Evolutionary conservation across 1,140 invertebrate genomes (phyloP), one percentile per base, ranked within the genome.

Genomic region (Drosophila pectinifera): DNA sequence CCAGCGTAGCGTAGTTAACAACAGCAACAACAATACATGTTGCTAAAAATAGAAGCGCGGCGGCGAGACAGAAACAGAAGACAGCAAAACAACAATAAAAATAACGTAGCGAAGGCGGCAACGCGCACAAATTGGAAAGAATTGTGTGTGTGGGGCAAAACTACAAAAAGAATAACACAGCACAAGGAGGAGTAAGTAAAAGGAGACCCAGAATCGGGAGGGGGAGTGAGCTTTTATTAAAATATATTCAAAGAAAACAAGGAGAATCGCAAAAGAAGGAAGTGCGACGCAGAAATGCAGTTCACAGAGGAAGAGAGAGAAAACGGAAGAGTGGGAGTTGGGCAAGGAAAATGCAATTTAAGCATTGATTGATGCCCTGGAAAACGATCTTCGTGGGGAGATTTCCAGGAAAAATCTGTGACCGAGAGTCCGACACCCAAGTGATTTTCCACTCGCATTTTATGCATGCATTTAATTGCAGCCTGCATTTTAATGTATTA

Each of bases 1-100:
- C 83, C 76, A 88, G 83, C 82, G 82, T 88, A 86, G 83, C 83
- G 74, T 86, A 86, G 83, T 88, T 88, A 88, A 88, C 58, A 82
- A 57, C 64, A 78, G 46, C 72, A 81, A 80, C 55, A 78, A 78
- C 54, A 58, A 67, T 68, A 63, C 55, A 61, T 70, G 68, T 78
- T 84, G 84, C 84, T 88, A 88, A 88, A 88, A 88, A 88, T 88
- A 88, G 83, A 80, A 62, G 56, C 75, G 75, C 84, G 75, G 79
- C 79, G 86, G 73, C 80, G 57, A 76, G 70, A 88, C 75, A 79
- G 64, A 61, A 82, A 88, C 75, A 76, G 64, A 61, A 82, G 81
- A 82, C 74, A 54, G 61, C 81, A 68, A 82, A 76, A 83, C 46
- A 75, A 73, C 64, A 78, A 59, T 48, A 72, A 53, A 75, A 26